Conservation (phyloP, 2,113 vertebrate genomes). For the Cettia cetti region DNA sequence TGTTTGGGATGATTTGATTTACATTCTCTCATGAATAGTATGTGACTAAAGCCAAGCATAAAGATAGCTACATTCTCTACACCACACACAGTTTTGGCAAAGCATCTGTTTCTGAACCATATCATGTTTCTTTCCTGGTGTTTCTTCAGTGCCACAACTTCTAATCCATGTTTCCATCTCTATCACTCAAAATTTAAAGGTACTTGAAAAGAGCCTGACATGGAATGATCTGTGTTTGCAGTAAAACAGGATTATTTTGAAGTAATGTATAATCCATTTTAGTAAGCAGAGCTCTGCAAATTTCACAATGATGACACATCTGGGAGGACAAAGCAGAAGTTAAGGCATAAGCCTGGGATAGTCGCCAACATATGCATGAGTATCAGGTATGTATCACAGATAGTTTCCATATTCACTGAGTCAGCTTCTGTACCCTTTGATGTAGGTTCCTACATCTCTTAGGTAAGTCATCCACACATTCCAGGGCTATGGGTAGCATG, state of each 20-base stretch:
- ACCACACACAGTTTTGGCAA: background rate
- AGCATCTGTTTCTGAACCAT: background rate
- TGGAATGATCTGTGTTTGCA: background rate
- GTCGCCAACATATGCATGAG: background rate
- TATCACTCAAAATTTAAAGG: background rate
- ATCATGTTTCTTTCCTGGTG: background rate
- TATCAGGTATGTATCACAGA: background rate
- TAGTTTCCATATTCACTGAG: background rate
- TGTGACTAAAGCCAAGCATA: background rate
- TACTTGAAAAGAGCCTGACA: background rate
- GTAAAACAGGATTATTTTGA: background rate
- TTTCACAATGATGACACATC: background rate
- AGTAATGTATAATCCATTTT: background rate
- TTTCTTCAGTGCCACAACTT: background rate
- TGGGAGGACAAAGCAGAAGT: constrained; percentile 18
- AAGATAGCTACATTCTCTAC: background rate
- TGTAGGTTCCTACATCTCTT: background rate
- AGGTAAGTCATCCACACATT: background rate
- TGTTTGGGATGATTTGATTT: background rate
- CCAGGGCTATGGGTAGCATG: background rate
- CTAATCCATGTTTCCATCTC: background rate
- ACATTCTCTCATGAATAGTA: background rate
- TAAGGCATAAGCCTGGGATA: background rate
- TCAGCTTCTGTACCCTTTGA: background rate
- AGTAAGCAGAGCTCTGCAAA: background rate